A percentile compares a stretch with the other conserved stretches of the same genome.
Evolutionary conservation across 2,113 vertebrate species (phyloP).

Genomic region (Bagarius yarrelli): DNA sequence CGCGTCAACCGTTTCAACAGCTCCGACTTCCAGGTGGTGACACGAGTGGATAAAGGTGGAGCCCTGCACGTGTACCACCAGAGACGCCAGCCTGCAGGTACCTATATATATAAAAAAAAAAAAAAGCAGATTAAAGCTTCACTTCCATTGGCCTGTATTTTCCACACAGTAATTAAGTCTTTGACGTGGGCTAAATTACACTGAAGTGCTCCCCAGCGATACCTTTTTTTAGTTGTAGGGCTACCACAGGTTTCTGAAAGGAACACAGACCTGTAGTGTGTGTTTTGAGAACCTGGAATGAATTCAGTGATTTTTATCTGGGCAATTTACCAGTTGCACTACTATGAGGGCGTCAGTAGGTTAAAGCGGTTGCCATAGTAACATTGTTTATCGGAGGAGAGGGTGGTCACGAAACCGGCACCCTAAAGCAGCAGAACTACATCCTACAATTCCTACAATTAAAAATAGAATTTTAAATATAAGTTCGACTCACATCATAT

Average conservation of each 20-base stretch:
- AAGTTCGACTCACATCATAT: too few species aligned
- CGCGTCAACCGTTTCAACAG: conserved; percentile 96
- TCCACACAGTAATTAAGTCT: conserved; percentile 12
- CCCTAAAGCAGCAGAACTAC: too few species aligned
- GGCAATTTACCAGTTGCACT: too few species aligned
- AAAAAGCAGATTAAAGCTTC: neutral
- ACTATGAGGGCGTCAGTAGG: too few species aligned
- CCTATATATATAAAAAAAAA: neutral
- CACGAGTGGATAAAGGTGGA: conserved; percentile 87
- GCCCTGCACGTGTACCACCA: conserved; percentile 96
- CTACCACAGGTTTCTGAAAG: neutral
- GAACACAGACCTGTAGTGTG: neutral
- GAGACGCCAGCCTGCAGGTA: conserved; percentile 90
- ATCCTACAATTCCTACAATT: too few species aligned
- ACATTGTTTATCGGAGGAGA: too few species aligned
- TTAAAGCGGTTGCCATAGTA: too few species aligned
- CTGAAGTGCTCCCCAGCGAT: conserved; percentile 1
- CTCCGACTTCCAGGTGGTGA: conserved; percentile 90
- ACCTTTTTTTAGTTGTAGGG: neutral
- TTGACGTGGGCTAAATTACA: conserved; percentile 2
- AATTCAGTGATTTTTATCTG: neutral
- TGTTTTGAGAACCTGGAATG: neutral
- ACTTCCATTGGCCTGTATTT: neutral
- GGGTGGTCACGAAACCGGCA: too few species aligned
- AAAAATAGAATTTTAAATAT: too few species aligned